Percentiles rank a stretch among this genome's conserved stretches.
Evolutionary conservation across 2,888 invertebrate species (phyloP).

Genomic region (Tenthredo notha): DNA sequence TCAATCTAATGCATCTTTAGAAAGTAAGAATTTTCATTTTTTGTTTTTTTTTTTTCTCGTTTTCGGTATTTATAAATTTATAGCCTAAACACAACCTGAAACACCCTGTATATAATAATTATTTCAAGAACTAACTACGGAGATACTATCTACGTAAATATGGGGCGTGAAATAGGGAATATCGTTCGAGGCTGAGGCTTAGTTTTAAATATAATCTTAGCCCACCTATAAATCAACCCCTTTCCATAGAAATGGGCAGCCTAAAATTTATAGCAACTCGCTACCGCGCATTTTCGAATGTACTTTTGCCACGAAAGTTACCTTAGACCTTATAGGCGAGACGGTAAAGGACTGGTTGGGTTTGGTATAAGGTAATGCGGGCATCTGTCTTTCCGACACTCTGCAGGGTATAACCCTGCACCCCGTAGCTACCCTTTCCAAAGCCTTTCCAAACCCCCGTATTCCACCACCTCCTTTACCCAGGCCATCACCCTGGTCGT

Average conservation of each 20-base stretch:
- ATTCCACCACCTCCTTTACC: neutral
- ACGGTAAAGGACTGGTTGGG: neutral
- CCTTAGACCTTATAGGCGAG: neutral
- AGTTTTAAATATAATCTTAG: constrained; percentile 44
- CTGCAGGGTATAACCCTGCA: constrained; percentile 27
- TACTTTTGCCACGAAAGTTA: constrained; percentile 43
- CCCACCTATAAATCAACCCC: constrained; percentile 27
- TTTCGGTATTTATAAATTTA: too few relatives aligned
- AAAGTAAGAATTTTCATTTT: neutral
- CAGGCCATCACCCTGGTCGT: neutral
- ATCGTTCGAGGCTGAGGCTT: constrained; percentile 2
- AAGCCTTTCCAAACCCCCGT: neutral
- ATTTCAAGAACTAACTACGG: neutral
- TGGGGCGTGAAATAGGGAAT: constrained; percentile 25
- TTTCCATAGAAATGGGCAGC: constrained; percentile 43
- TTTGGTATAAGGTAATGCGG: constrained; percentile 44
- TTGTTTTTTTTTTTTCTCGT: neutral
- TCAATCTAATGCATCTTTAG: neutral
- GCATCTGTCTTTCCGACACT: constrained; percentile 52
- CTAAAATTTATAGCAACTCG: constrained; percentile 41
- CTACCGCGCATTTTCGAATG: constrained; percentile 34
- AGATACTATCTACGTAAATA: constrained; percentile 40
- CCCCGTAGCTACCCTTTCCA: neutral
- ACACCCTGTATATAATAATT: neutral
- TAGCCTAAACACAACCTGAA: neutral